These are phyloP conservation scores for Leptopilina syphax DNA, from an alignment of 2,888 invertebrate genomes.

Conservation along the genomic window DNA sequence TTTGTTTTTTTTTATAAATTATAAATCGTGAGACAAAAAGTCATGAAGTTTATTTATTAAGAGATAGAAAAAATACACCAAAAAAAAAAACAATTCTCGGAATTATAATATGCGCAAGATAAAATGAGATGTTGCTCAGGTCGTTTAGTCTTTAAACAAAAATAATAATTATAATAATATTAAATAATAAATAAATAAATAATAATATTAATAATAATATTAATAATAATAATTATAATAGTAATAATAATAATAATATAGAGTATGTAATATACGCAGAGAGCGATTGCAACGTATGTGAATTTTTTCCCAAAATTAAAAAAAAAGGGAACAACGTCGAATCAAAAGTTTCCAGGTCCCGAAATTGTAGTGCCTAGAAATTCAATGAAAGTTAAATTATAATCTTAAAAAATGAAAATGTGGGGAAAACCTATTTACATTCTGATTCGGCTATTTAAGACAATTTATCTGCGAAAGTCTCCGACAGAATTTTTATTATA, in stretches of 20 bases:
- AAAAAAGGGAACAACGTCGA: neutral
- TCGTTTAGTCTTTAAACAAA: slow-evolving; percentile 16
- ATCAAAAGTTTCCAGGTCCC: slow-evolving; percentile 30
- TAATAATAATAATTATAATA: too few species aligned
- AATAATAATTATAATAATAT: neutral
- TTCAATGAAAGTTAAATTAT: slow-evolving; percentile 22
- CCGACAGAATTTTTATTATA: too few species aligned
- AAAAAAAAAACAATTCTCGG: neutral
- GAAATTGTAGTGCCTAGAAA: slow-evolving; percentile 34
- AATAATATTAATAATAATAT: too few species aligned
- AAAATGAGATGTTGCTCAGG: slow-evolving; percentile 36
- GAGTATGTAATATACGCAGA: slow-evolving; percentile 10
- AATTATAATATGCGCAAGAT: slow-evolving; percentile 18
- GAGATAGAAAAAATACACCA: neutral
- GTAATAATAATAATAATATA: neutral
- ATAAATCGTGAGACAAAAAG: slow-evolving; percentile 29
- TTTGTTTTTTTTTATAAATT: neutral
- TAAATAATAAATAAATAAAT: too few species aligned
- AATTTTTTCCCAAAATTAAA: neutral
- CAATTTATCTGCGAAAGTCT: too few species aligned
- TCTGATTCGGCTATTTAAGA: slow-evolving; percentile 14
- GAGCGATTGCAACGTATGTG: slow-evolving; percentile 1
- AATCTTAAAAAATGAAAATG: neutral
- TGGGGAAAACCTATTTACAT: neutral
- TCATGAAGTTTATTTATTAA: slow-evolving; percentile 21